Evolutionary conservation across 2,113 vertebrate species (phyloP).

Genomic region (Alosa alosa): DNA sequence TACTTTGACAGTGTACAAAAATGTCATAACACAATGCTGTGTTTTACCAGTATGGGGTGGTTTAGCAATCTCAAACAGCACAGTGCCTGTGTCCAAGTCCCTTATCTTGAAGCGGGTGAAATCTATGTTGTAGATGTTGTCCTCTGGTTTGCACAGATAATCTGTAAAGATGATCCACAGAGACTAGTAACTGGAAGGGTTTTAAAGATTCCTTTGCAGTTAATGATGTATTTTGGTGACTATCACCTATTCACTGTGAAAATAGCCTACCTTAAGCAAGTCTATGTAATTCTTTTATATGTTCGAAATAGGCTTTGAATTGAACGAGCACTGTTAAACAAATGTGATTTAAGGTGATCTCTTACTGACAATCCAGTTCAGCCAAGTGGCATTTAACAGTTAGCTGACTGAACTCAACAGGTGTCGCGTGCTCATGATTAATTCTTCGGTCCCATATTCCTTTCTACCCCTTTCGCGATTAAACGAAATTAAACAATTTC

Average conservation of each 20-base stretch:
- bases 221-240: neutral
- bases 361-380: neutral
- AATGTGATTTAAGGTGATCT: neutral
- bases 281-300: too few species aligned
- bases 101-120: slow-evolving; percentile 94
- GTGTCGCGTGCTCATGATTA: neutral
- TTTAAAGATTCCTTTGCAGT: neutral
- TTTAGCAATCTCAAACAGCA: slow-evolving; percentile 93
- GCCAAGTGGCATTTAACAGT: neutral
- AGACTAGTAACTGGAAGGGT: neutral
- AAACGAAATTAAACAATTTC: neutral
- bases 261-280: too few species aligned
- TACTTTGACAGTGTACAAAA: neutral
- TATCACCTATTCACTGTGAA: too few species aligned
- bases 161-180: slow-evolving; percentile 59
- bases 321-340: too few species aligned
- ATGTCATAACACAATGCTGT: neutral
- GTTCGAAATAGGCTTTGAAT: too few species aligned
- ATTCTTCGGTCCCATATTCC: neutral
- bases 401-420: neutral
- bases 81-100: slow-evolving; percentile 86
- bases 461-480: neutral
- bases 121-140: slow-evolving; percentile 89
- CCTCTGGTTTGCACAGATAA: slow-evolving; percentile 89
- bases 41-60: slow-evolving; percentile 78